Evolutionary conservation across 1,140 invertebrate genomes (phyloP).

Genomic region (Drosophila santomea): DNA sequence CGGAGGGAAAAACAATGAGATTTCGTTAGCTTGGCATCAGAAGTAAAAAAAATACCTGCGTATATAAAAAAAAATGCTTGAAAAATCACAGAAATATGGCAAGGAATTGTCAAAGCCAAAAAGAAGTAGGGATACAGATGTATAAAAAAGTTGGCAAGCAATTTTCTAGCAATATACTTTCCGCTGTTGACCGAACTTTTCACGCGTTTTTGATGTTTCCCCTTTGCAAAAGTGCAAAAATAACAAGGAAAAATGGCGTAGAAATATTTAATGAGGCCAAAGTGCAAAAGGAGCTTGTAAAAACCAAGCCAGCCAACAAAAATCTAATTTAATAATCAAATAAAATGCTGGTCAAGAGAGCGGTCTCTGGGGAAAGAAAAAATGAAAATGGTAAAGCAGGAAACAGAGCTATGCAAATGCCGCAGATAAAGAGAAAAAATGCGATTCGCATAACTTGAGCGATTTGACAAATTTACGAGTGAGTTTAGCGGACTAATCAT

Average conservation of each 20-base stretch:
- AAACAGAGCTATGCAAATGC: conserved; percentile 54
- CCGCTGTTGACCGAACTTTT: conserved; percentile 65
- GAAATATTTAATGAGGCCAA: conserved; percentile 72
- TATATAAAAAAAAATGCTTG: conserved; percentile 11
- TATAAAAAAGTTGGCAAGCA: conserved; percentile 52
- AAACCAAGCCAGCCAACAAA: conserved; percentile 19
- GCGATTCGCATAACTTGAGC: conserved; percentile 60
- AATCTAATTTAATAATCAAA: conserved; percentile 81
- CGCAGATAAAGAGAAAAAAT: conserved; percentile 49
- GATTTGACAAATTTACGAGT: conserved; percentile 83
- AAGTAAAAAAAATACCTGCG: conserved; percentile 8
- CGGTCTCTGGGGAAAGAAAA: conserved; percentile 31
- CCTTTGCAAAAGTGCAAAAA: conserved; percentile 58
- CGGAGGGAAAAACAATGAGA: conserved; percentile 56
- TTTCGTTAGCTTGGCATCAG: conserved; percentile 48
- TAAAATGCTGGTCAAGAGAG: conserved; percentile 65
- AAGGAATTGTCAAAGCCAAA: conserved; percentile 70
- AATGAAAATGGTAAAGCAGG: conserved; percentile 16
- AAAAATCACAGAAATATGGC: conserved; percentile 43
- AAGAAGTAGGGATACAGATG: conserved; percentile 17
- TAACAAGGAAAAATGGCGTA: conserved; percentile 63
- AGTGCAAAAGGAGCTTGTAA: conserved; percentile 10
- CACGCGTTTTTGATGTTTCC: conserved; percentile 73
- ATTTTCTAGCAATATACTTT: conserved; percentile 80
- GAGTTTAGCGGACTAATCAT: conserved; percentile 77